Evolutionary conservation across 2,888 invertebrate genomes (phyloP).

Genomic region (Archips crataeganus): DNA sequence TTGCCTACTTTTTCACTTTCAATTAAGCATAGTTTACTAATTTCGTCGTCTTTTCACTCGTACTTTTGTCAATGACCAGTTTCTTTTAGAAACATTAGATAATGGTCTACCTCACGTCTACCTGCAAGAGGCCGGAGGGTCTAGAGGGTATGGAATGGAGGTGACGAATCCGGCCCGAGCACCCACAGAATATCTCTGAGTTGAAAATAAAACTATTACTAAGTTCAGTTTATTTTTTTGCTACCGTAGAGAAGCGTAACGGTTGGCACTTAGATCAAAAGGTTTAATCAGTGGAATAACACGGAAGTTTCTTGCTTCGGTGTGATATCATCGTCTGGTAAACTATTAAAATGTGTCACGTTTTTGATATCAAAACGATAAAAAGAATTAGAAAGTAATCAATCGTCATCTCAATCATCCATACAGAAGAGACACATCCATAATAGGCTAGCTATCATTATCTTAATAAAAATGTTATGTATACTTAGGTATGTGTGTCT

Average conservation of each 20-base stretch:
- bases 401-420: background rate
- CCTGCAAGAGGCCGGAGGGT: constrained; percentile 12
- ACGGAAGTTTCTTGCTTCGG: constrained; percentile 39
- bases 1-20: constrained; percentile 60
- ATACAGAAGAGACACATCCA: background rate
- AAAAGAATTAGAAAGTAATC: constrained; percentile 25
- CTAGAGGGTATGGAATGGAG: constrained; percentile 35
- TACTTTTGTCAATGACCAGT: constrained; percentile 50
- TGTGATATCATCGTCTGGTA: constrained; percentile 41
- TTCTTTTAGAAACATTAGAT: background rate
- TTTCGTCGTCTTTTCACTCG: constrained; percentile 54
- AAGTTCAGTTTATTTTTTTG: constrained; percentile 29
- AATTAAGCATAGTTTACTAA: constrained; percentile 54
- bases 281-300: constrained; percentile 35
- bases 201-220: constrained; percentile 28
- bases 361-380: constrained; percentile 17
- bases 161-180: constrained; percentile 42
- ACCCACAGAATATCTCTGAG: constrained; percentile 29
- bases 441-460: background rate
- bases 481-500: background rate
- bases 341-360: constrained; percentile 27
- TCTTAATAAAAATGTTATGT: background rate
- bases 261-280: constrained; percentile 30
- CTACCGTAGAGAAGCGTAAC: constrained; percentile 31
- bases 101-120: background rate